Conservation (phyloP, 2,797 vertebrate genomes). For the Sylvia borin region DNA sequence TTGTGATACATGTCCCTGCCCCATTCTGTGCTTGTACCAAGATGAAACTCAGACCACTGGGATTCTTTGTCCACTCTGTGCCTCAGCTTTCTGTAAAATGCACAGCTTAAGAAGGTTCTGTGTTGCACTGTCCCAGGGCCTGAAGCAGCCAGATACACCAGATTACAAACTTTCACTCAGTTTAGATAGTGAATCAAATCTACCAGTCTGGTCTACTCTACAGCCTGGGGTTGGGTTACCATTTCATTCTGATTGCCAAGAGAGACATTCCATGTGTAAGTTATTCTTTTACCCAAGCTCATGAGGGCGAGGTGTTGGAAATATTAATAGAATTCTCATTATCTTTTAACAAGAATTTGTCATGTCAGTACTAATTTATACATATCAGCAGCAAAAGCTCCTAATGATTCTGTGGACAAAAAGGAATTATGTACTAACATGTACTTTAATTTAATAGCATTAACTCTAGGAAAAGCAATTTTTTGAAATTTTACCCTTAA, state of each 20-base stretch:
- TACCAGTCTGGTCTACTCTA: background rate
- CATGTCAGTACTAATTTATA: conserved; percentile 53
- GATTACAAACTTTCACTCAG: background rate
- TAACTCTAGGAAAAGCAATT: conserved; percentile 30
- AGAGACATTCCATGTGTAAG: conserved; percentile 12
- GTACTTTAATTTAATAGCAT: conserved; percentile 38
- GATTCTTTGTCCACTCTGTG: background rate
- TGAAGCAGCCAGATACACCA: background rate
- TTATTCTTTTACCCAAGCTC: conserved; percentile 20
- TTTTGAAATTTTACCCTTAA: conserved; percentile 39
- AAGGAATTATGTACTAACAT: conserved; percentile 55
- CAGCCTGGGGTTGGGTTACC: background rate
- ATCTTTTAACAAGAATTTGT: conserved; percentile 59
- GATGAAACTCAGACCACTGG: background rate
- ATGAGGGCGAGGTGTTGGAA: conserved; percentile 37
- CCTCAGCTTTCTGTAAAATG: background rate
- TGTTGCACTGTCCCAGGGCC: background rate
- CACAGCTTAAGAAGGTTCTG: background rate
- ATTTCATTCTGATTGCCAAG: conserved; percentile 6
- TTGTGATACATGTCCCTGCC: background rate
- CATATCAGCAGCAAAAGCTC: conserved; percentile 51
- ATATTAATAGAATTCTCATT: conserved; percentile 56
- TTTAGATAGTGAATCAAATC: background rate
- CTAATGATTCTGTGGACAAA: conserved; percentile 46
- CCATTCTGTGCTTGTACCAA: background rate